Conservation (phyloP, 1,140 invertebrate species). For the Nephila pilipes region DNA sequence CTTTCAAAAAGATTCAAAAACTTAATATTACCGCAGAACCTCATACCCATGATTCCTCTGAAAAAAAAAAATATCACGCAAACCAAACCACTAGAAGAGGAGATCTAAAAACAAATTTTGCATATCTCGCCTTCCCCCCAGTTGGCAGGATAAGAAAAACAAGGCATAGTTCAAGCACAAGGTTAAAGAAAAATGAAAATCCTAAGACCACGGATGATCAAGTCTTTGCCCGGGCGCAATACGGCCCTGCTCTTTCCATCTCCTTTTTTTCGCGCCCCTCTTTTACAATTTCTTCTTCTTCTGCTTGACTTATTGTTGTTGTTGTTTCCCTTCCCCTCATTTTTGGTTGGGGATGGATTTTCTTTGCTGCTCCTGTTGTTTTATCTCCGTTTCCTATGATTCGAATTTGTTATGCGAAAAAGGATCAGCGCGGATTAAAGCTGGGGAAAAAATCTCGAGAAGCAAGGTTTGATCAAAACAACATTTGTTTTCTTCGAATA, state of each 20-base stretch:
- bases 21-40: not conserved
- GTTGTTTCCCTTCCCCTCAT: constrained; percentile 8
- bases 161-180: constrained; percentile 28
- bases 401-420: constrained; percentile 59
- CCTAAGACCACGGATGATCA: constrained; percentile 51
- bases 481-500: constrained; percentile 23
- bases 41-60: not conserved
- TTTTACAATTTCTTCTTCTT: constrained; percentile 26
- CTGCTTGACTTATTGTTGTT: constrained; percentile 38
- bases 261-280: constrained; percentile 1
- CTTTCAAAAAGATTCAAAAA: too few species aligned
- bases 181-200: constrained; percentile 27
- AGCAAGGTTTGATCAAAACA: constrained; percentile 51
- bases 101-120: constrained; percentile 29
- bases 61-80: too few species aligned
- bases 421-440: constrained; percentile 51
- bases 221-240: constrained; percentile 13
- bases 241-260: not conserved
- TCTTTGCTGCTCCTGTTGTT: not conserved
- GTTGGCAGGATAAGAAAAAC: not conserved
- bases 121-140: not conserved
- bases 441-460: constrained; percentile 8
- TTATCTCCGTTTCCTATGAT: constrained; percentile 26
- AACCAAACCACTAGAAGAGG: not conserved
- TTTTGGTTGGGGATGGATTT: constrained; percentile 18